Evolutionary conservation across 1,140 invertebrate species (phyloP), one percentile per base, ranked within the genome.

Genomic region (Eciton burchellii): DNA sequence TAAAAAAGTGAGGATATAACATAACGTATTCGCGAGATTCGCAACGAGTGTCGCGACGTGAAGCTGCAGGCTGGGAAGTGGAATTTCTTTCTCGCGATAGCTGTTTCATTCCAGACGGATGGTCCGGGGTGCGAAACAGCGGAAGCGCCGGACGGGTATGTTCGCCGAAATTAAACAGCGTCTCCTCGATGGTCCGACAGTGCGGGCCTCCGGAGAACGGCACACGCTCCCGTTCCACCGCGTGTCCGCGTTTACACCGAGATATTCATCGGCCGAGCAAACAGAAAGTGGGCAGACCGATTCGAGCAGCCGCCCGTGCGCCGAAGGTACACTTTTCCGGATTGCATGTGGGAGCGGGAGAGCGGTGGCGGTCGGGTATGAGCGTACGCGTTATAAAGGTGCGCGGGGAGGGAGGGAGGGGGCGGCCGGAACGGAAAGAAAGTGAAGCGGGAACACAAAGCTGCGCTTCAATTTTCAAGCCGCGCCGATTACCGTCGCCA

Each of bases 151-250:
- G 12, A 73, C 79, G 49, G 66, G 74, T 83, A 74, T 90, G 89
- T 90, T 87, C 88, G 77, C 41, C 62, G 76, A 89, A 91, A 90
- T 90, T 91, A 89, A 89, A 89, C 87, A 84, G 84, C 60, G 81
- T 83, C 81, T 84, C 62, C 82, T 70, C 76, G 77, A n/a, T 84
- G 16, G 63, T 57, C 43, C 56, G 12, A 6, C 49, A 41, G 24
- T 45, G 12, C 19, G 45, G n/a, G 26, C 52, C 45, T 26, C 43
- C 57, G 54, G 43, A 49, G 63, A 52, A 56, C 49, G 49, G 54
- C 29, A 56, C 59, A 21, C 63, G 21, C 68, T 74, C 66, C 73
- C 79, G 62, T 82, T 49, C 24, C 52, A 62, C 79, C 83, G 35
- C 35, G 45, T 76, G 84, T 63, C 62, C 82, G 35, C 88, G 82